These are phyloP conservation scores for Alectura lathami DNA, from an alignment of 2,113 vertebrate genomes.

Conservation along the genomic window DNA sequence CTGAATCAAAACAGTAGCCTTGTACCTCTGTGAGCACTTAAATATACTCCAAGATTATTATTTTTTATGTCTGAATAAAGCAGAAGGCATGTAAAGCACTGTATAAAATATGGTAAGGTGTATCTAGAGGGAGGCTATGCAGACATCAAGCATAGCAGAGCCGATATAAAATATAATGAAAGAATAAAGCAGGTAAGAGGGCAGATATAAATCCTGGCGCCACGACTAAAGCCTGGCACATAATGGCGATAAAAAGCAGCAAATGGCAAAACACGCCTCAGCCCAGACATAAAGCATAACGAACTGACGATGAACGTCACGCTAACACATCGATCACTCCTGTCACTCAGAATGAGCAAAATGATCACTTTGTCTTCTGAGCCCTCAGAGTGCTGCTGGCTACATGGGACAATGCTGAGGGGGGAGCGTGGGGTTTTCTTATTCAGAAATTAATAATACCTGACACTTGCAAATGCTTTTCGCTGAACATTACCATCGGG, in stretches of 20 bases:
- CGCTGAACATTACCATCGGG: background rate
- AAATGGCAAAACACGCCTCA: slow-evolving; percentile 39
- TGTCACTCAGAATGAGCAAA: slow-evolving; percentile 17
- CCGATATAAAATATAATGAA: slow-evolving; percentile 41
- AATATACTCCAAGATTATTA: background rate
- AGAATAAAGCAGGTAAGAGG: slow-evolving; percentile 25
- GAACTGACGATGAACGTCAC: slow-evolving; percentile 20
- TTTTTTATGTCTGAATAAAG: slow-evolving; percentile 11
- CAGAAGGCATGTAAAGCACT: background rate
- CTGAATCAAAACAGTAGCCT: background rate
- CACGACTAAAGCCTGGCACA: slow-evolving; percentile 21
- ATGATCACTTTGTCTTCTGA: background rate
- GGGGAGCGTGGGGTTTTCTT: background rate
- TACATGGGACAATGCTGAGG: background rate
- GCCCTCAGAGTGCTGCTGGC: background rate
- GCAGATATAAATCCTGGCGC: slow-evolving; percentile 26
- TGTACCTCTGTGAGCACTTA: background rate
- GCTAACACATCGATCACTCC: background rate
- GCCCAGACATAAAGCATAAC: slow-evolving; percentile 25
- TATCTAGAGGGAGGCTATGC: background rate
- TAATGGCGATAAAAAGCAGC: background rate
- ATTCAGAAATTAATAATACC: background rate
- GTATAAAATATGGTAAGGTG: background rate
- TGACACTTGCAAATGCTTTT: background rate
- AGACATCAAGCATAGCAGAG: background rate